phyloP scores from a whole-genome alignment of 2,888 invertebrate genomes.

The Mamestra brassicae region DNA sequence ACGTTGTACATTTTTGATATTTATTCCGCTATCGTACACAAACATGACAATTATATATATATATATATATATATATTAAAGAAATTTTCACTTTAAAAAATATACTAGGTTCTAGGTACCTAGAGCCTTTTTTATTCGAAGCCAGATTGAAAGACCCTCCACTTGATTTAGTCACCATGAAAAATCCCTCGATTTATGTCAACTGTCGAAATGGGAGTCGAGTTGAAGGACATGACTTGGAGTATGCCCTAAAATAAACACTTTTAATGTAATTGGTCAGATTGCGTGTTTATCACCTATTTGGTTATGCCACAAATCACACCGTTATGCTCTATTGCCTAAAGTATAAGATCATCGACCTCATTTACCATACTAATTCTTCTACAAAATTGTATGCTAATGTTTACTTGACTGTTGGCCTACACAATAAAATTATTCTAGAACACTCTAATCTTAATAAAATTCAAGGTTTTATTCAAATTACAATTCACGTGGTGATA shows the following conservation, averaged over 20 bases:
- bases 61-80: too few species aligned
- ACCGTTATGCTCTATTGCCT: conserved; percentile 41
- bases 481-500: neutral
- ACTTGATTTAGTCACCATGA: too few species aligned
- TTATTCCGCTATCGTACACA: too few species aligned
- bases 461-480: conserved; percentile 20
- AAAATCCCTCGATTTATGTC: too few species aligned
- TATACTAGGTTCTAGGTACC: too few species aligned
- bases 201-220: neutral
- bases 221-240: neutral
- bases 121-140: too few species aligned
- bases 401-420: conserved; percentile 20
- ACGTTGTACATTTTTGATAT: too few species aligned
- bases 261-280: neutral
- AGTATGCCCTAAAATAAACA: neutral
- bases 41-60: too few species aligned
- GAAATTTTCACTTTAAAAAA: too few species aligned
- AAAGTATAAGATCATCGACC: conserved; percentile 51
- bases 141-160: too few species aligned
- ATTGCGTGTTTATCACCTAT: conserved; percentile 32
- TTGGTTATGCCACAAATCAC: conserved; percentile 33
- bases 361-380: conserved; percentile 39
- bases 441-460: neutral
- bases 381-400: conserved; percentile 38
- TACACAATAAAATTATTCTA: conserved; percentile 24